phyloP scores from a whole-genome alignment of 35 echinoderm and acorn worm species.

The Holothuria glaberrima region DNA sequence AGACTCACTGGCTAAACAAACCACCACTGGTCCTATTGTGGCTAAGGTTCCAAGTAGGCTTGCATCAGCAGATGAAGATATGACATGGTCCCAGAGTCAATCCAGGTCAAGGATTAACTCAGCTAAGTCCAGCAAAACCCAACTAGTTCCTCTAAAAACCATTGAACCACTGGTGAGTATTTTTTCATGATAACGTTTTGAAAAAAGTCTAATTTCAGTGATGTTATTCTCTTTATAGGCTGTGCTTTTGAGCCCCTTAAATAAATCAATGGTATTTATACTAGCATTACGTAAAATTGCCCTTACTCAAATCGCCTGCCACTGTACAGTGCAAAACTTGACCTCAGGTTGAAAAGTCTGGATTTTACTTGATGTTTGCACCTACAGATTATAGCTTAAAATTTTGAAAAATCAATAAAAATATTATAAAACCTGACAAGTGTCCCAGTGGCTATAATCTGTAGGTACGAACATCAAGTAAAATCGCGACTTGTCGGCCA shows the following conservation, averaged over 20 bases:
- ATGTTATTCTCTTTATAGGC: background rate
- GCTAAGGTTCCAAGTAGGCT: constrained; percentile 12
- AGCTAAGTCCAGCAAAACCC: constrained; percentile 72
- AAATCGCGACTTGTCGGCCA: too few species aligned
- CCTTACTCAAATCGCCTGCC: too few species aligned
- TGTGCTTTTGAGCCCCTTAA: background rate
- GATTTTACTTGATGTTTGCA: too few species aligned
- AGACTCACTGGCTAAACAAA: constrained; percentile 33
- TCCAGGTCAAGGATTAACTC: constrained; percentile 62
- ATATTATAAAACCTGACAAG: too few species aligned
- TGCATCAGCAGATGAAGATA: background rate
- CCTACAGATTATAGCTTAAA: too few species aligned
- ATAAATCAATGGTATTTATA: too few species aligned
- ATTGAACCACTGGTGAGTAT: constrained; percentile 84
- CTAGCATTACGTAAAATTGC: too few species aligned
- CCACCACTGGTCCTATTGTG: background rate
- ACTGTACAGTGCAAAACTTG: too few species aligned
- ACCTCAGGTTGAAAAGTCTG: too few species aligned
- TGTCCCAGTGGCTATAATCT: too few species aligned
- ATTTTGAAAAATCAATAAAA: too few species aligned
- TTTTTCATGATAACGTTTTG: background rate
- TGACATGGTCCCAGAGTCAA: constrained; percentile 43
- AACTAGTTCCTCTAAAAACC: constrained; percentile 76
- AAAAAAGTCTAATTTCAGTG: background rate
- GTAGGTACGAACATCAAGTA: too few species aligned